A percentile compares a stretch with the other conserved stretches of the same genome.
Evolutionary conservation across 1,140 invertebrate genomes (phyloP).

Genomic region (Hylyphantes graminicola): DNA sequence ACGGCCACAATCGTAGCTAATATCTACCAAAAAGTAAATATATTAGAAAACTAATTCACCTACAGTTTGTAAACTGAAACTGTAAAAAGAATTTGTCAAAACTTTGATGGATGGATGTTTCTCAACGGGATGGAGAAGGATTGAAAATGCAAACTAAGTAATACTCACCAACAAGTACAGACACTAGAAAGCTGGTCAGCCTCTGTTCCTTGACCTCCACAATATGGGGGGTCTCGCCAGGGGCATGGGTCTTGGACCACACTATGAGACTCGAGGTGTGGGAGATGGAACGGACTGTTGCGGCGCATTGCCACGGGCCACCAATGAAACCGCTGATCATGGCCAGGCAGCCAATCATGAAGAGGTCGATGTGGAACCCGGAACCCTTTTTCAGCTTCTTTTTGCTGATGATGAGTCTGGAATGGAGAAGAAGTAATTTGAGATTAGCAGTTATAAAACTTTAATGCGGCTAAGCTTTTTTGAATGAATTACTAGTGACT

Average conservation of each 20-base stretch:
- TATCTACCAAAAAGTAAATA: no score
- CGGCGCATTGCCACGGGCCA: constrained; percentile 94
- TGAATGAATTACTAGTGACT: no score
- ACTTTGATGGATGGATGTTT: no score
- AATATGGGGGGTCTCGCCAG: constrained; percentile 93
- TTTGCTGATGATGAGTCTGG: constrained; percentile 89
- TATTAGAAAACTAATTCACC: constrained; percentile 68
- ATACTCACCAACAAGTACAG: constrained; percentile 66
- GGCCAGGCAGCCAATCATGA: constrained; percentile 86
- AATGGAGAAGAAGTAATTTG: neutral
- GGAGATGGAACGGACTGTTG: constrained; percentile 91
- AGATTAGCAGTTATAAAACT: no score
- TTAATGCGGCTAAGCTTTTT: no score
- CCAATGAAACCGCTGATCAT: constrained; percentile 84
- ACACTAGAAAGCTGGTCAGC: constrained; percentile 68
- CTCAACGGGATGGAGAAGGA: no score
- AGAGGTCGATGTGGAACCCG: constrained; percentile 95
- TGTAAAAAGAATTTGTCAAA: no score
- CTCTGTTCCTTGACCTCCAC: constrained; percentile 83
- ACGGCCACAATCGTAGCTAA: no score
- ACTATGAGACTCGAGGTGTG: constrained; percentile 93
- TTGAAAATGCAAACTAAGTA: neutral
- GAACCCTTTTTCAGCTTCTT: constrained; percentile 93
- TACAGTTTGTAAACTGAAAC: constrained; percentile 75
- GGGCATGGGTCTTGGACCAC: constrained; percentile 92